Evolutionary conservation across 2,888 invertebrate genomes (phyloP).

Genomic region (Actias luna): DNA sequence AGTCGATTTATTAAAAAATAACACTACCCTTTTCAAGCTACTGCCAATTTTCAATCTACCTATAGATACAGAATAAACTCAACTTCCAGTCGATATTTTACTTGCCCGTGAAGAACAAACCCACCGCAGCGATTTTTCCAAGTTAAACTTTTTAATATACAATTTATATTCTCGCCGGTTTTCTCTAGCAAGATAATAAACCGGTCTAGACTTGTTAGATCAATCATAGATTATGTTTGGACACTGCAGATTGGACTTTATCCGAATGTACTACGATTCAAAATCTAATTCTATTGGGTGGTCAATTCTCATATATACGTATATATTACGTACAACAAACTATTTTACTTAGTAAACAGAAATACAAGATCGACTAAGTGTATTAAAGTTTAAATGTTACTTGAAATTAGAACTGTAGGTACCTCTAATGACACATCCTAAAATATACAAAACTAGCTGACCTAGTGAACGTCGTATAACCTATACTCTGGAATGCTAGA

Average conservation of each 20-base stretch:
- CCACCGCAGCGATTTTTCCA: neutral
- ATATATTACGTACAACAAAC: too few species aligned
- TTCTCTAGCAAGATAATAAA: constrained; percentile 32
- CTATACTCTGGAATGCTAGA: too few species aligned
- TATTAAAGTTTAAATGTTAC: too few species aligned
- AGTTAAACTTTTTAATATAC: constrained; percentile 18
- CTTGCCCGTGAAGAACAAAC: neutral
- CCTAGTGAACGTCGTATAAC: too few species aligned
- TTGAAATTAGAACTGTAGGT: too few species aligned
- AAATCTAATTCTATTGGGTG: neutral
- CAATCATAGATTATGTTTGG: constrained; percentile 19
- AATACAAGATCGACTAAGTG: too few species aligned
- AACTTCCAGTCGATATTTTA: neutral
- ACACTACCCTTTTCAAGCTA: neutral
- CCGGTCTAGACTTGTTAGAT: constrained; percentile 36
- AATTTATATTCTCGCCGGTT: constrained; percentile 34
- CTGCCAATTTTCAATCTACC: neutral
- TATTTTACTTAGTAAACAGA: too few species aligned
- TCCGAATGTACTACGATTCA: neutral
- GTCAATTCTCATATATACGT: too few species aligned
- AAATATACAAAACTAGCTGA: too few species aligned
- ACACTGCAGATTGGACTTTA: neutral
- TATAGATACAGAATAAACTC: neutral
- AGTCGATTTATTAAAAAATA: neutral
- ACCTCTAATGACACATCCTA: too few species aligned